Evolutionary conservation across 2,797 vertebrate species (phyloP).

Genomic region (Parambassis ranga): DNA sequence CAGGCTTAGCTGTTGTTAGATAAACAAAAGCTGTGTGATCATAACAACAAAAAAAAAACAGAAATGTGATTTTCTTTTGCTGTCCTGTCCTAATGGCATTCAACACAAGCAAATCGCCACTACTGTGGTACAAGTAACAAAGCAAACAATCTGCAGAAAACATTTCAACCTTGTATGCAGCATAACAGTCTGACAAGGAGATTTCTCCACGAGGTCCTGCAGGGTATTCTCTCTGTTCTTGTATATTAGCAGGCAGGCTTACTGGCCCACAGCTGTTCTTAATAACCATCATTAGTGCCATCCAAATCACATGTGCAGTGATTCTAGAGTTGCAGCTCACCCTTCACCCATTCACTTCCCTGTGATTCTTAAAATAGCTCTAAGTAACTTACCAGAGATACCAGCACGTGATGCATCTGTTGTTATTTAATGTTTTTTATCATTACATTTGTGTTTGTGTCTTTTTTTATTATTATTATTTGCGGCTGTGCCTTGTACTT

Average conservation of each 20-base stretch:
- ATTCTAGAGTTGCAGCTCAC: conserved; percentile 35
- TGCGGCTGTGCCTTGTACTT: no score
- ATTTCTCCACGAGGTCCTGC: conserved; percentile 11
- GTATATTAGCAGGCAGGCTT: conserved; percentile 36
- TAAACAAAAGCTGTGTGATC: conserved; percentile 34
- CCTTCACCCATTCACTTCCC: conserved; percentile 42
- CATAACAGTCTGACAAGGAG: conserved; percentile 28
- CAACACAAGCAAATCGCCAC: neutral
- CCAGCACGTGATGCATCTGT: neutral
- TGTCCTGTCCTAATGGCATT: conserved; percentile 4
- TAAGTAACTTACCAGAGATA: neutral
- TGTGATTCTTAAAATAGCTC: conserved; percentile 48
- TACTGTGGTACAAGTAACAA: neutral
- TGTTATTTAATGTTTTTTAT: neutral
- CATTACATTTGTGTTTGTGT: neutral
- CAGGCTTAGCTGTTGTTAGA: conserved; percentile 18
- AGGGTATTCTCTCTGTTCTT: conserved; percentile 10
- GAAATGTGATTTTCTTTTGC: neutral
- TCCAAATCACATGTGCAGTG: conserved; percentile 54
- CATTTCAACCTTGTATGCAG: neutral
- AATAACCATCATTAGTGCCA: conserved; percentile 75
- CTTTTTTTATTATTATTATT: neutral
- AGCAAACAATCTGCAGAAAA: conserved; percentile 7
- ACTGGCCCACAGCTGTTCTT: conserved; percentile 70
- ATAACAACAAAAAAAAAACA: no score